Evolutionary conservation across 2,888 invertebrate species (phyloP).

Genomic region (Camponotus fellah): DNA sequence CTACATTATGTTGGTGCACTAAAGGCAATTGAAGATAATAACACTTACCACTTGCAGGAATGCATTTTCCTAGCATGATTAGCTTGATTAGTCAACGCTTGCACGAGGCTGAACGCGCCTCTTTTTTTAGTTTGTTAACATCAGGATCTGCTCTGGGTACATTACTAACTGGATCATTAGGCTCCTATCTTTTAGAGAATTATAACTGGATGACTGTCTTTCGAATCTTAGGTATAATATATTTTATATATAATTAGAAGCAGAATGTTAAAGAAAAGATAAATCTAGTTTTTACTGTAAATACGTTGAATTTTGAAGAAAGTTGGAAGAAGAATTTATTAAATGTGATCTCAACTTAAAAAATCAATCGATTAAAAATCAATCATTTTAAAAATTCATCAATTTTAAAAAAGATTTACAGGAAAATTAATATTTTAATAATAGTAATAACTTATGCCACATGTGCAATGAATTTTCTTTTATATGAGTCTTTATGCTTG

Average conservation of each 20-base stretch:
- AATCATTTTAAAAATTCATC: too few species aligned
- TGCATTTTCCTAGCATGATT: conserved; percentile 91
- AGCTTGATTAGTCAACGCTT: conserved; percentile 90
- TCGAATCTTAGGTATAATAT: conserved; percentile 87
- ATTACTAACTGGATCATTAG: conserved; percentile 89
- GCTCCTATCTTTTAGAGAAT: conserved; percentile 89
- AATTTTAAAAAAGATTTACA: neutral
- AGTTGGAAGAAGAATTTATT: neutral
- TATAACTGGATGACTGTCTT: conserved; percentile 90
- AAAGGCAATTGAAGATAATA: neutral
- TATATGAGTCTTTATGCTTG: neutral
- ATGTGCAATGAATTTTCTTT: neutral
- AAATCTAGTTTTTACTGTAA: neutral
- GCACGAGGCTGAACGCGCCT: conserved; percentile 89
- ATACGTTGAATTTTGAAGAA: neutral
- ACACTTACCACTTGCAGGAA: conserved; percentile 74
- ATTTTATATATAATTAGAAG: neutral
- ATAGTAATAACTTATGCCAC: neutral
- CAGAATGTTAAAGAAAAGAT: neutral
- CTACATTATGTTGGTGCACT: neutral
- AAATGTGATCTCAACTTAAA: neutral
- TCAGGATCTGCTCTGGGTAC: conserved; percentile 89
- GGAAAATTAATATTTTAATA: neutral
- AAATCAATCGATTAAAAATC: too few species aligned
- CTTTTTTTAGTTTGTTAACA: conserved; percentile 89